Base-by-base conservation (phyloP, 2,888 invertebrate species). In the Crematogaster levior region DNA sequence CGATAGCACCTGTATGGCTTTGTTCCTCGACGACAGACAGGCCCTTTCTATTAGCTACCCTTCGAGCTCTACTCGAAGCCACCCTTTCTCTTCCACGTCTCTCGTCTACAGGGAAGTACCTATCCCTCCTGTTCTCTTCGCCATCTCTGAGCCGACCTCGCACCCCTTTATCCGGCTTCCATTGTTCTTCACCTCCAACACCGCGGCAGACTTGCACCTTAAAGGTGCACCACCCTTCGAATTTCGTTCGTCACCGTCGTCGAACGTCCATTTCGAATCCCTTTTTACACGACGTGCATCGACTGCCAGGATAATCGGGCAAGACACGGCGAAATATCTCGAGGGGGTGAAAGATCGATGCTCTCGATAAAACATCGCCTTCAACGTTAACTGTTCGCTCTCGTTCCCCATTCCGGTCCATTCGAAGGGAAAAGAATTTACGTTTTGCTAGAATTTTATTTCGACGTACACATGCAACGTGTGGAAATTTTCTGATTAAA, bases 1-100 rank as follows among this genome's bases (percentile, higher is more conserved):
- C 84, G 75, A 40, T 82, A 66, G 85, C 83, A 89, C 89, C 90
- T 89, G 89, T 85, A 85, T 60, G 85, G 88, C 86, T 87, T 90
- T 88, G 86, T 90, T 88, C 87, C 85, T 88, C 88, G 89, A 87
- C 90, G 92, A 92, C 91, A 91, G 90, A 89, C 88, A 88, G 82
- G 89, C 92, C 90, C 92, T 92, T 92, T 92, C 93, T 92, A 92
- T 92, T 92, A 92, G 90, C 91, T 86, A 79, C 87, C 90, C 89
- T 86, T 85, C 84, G 43, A 85, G 81, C 75, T 83, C 70, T 82
- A 51, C 84, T 89, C 86, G 74, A 75, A 75, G 74, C 89, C 86
- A 89, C 87, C 87, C 88, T 83, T 86, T 70, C 83, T 77, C 63
- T 74, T 70, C 81, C 79, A 27, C 72, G 81, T 60, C 79, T 81